Conservation (phyloP, 1,140 invertebrate species). For the Chelonus insularis region DNA sequence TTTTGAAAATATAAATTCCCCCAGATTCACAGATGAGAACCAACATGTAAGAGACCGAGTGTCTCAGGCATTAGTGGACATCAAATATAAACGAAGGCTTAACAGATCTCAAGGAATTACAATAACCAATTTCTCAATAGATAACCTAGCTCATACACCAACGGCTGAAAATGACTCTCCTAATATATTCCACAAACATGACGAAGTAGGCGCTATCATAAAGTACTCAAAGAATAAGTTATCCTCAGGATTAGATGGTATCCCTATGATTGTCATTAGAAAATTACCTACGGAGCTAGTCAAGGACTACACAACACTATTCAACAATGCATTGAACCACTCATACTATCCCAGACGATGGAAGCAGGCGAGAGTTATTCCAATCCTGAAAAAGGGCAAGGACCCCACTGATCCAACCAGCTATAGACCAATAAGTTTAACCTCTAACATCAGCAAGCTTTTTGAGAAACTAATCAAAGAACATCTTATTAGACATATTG, state of each 20-base stretch:
- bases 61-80: too few relatives aligned
- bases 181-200: too few relatives aligned
- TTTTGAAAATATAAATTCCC: constrained; percentile 14
- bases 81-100: too few relatives aligned
- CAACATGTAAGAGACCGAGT: too few relatives aligned
- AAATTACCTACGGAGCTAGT: constrained; percentile 13
- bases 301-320: constrained; percentile 1
- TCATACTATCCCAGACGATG: constrained; percentile 29
- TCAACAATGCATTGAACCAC: constrained; percentile 28
- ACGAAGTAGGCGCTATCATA: background rate
- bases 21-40: constrained; percentile 5
- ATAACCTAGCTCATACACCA: too few relatives aligned
- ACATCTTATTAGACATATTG: too few relatives aligned
- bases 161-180: too few relatives aligned
- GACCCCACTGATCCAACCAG: constrained; percentile 11
- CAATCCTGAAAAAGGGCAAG: constrained; percentile 35
- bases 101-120: too few relatives aligned
- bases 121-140: too few relatives aligned
- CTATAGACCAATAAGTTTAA: constrained; percentile 35
- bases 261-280: constrained; percentile 23
- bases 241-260: constrained; percentile 24
- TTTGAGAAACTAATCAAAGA: background rate
- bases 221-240: constrained; percentile 21
- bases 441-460: constrained; percentile 28
- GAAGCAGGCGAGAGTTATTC: constrained; percentile 35